Base-by-base conservation (phyloP, 2,797 vertebrate species). In the Dicrostonyx torquatus region DNA sequence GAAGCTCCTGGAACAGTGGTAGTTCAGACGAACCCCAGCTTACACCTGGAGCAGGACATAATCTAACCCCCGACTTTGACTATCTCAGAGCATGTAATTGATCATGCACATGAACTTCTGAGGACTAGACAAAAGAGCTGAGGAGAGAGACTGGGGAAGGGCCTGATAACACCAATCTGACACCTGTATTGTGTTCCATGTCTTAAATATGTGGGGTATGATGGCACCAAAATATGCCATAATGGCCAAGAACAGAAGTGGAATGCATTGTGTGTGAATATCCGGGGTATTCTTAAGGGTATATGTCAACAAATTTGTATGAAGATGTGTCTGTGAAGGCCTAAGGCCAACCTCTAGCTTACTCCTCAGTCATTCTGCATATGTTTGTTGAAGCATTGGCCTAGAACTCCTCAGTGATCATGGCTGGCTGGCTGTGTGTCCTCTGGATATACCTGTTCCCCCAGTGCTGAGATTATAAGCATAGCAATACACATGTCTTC, bases 41-140 rank as follows among this genome's bases (percentile, higher is more conserved):
- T 92, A 92, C 20, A 87, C 66, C 78, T 64, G 62, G 53, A 95
- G 24, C 58, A 88, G 80, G 87, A 90, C 70, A 94, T 53, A 92
- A 88, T 73, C 40, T 18, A 82, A 2, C 83, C 73, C 83, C 53
- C 37, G 22, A 79, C 12, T 22, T 79, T 18, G 10, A 40, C 12
- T 66, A 15, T 76, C 68, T 73, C 66, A 90, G 82, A 53, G 13
- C 22, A 29, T 43, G 34, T 91, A 94, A 96, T 80, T 94, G 94
- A 97, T 95, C 96, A 84, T 62, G 31, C 14, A 45, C 82, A 53
- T 53, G 58, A 62, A 31, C 45, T 70, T 87, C 55, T 60, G 22
- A 88, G 66, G 31, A 92, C 26, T n/a, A 45, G 15, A 20, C 10
- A 9, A 62, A 78, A 34, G 29, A 78, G 70, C 45, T 75, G 48